Evolutionary conservation across 2,888 invertebrate genomes (phyloP), one percentile per base, ranked within the genome.

Genomic region (Dascillus cervinus): DNA sequence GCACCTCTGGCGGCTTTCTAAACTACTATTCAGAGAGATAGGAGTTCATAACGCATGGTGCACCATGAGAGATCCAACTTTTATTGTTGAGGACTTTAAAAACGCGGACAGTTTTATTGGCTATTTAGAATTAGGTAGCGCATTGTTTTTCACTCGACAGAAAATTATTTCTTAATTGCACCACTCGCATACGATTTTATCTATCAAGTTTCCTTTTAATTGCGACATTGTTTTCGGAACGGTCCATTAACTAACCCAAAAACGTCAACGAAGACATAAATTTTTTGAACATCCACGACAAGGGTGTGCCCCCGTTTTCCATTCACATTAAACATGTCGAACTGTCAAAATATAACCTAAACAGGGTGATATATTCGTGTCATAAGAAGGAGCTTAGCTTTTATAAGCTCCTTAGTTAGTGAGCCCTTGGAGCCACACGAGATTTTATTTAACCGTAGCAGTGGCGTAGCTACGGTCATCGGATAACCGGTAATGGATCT

Each of bases 61-160:
- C n/a, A n/a, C n/a, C n/a, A n/a, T n/a, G n/a, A n/a, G n/a, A 32
- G 29, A 28, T 13, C 29, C 29, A 19, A 20, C 28, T 40, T n/a
- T 40, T 40, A 40, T 40, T 37, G 31, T 32, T 36, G 37, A n/a
- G n/a, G n/a, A n/a, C 31, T 31, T 41, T 41, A 45, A 45, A 35
- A 41, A 38, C 29, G n/a, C 41, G 34, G 45, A 45, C 45, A 45
- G 39, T 43, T 45, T 45, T 45, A 45, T 43, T 43, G 28, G 39
- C 41, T 34, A 43, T 43, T 44, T 43, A 30, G 39, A 43, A 38
- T 39, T 43, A 42, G 46, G 46, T 46, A 46, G 46, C n/a, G n/a
- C 46, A 44, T 46, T 46, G 46, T 46, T 40, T 46, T 39, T n/a
- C n/a, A n/a, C n/a, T n/a, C n/a, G n/a, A n/a, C n/a, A 33, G 38